Base-by-base conservation (phyloP, 2,797 vertebrate species). In the Pseudotriccus pelzelni region DNA sequence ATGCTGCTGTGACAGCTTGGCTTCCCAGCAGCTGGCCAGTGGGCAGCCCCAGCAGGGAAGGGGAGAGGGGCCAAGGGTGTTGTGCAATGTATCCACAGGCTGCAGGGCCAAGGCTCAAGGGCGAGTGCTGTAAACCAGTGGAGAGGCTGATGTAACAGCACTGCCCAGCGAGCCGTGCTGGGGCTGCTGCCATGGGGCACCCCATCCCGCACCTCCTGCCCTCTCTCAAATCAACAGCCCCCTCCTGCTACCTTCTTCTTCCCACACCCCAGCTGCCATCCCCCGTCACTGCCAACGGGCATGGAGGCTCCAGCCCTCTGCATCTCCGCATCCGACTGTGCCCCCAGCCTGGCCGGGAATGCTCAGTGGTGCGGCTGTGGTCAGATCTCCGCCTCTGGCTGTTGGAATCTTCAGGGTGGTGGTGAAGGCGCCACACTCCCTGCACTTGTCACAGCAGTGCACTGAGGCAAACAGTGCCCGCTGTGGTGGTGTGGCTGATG, bases 51-150 rank as follows among this genome's bases (percentile, higher is more conserved):
- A 0, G 16, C 1, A 2, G 53, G 41, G 78, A 77, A 74, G 69
- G 46, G 46, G n/a, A 88, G 50, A 7, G 0, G 28, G 59, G 73
- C 36, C 9, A 7, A 39, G 21, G 3, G 11, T 52, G 14, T 96
- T 97, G 89, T 92, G 90, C 79, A 96, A 97, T 0, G 3, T 72
- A 84, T 83, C 68, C 86, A 63, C 52, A 56, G 82, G 46, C 60
- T 68, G 47, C 3, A 8, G 81, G 90, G 74, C 60, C 94, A 91
- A 96, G 94, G 93, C 82, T 96, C 95, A 97, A 97, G 96, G 95
- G 82, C 62, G 4, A 72, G 30, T 63, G 53, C 60, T 84, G 82
- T 84, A 93, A 95, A 86, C 34, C 4, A 3, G 9, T 3, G 24
- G 41, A 62, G 67, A 0, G 2, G 39, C 2, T 93, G 92, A 87